Conservation (phyloP, 2,797 vertebrate species). For the Siniperca obscura region DNA sequence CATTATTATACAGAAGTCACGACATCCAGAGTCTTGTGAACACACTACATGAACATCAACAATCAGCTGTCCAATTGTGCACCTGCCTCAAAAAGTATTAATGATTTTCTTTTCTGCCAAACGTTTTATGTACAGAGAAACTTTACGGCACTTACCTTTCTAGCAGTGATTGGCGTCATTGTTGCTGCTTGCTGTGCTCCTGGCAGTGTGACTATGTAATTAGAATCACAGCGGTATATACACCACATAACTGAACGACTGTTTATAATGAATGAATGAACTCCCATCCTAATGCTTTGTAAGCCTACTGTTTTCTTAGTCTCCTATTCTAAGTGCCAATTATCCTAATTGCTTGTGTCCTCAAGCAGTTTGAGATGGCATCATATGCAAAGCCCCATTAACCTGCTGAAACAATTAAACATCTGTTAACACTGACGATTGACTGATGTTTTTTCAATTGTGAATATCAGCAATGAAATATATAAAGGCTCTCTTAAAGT, state of each 20-base stretch:
- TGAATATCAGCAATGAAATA: not conserved
- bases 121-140: not conserved
- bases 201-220: not conserved
- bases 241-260: not conserved
- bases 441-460: not conserved
- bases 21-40: not conserved
- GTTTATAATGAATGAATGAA: not conserved
- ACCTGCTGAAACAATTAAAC: not conserved
- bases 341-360: slow-evolving; percentile 9
- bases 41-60: not conserved
- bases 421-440: not conserved
- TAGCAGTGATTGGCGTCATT: not conserved
- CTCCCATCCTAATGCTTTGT: not conserved
- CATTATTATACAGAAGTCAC: not conserved
- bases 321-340: not conserved
- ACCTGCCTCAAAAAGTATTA: not conserved
- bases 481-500: not conserved
- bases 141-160: not conserved
- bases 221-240: not conserved
- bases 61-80: not conserved
- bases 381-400: slow-evolving; percentile 4
- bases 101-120: not conserved
- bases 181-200: not conserved
- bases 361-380: slow-evolving; percentile 1
- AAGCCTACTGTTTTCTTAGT: slow-evolving; percentile 1